Base-by-base conservation (phyloP, 2,797 vertebrate species). In the Peromyscus nudipes region DNA sequence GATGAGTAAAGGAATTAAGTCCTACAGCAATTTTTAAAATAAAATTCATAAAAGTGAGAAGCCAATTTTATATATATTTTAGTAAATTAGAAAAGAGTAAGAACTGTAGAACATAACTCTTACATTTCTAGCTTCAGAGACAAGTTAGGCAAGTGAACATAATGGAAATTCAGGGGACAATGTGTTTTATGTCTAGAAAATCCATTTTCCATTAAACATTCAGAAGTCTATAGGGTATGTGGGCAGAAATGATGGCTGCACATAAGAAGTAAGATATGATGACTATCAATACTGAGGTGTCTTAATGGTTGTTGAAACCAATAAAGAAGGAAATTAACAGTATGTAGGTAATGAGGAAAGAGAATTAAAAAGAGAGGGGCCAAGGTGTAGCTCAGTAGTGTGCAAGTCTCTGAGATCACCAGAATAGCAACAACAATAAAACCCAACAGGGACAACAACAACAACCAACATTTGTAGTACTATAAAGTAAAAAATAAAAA, bases 41-140 rank as follows among this genome's bases (percentile, higher is more conserved):
- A 52, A 57, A 96, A 93, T 65, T 84, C 40, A 86, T 31, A 87
- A 75, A 73, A 83, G 46, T 90, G n/a, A 46, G 43, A 93, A 89
- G 83, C 16, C 37, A 60, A n/a, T 52, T 95, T 83, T 83, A 88
- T 95, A 62, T 2, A 81, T 19, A 37, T 65, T n/a, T 94, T 52
- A 94, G 37, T 25, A 75, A 80, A 90, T 23, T 64, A 81, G 25
- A 71, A 81, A 91, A 86, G n/a, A 55, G 23, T 69, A 31, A 87
- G 67, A 81, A 86, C 49, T 2, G 29, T 21, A 40, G 34, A 69
- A 92, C 73, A 23, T n/a, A 62, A 86, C 83, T 93, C 37, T 84
- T 77, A 37, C 4, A 62, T 94, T 92, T 92, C 62, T 43, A 85
- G 25, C 64, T 92, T 89, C 85, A 91, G 73, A 94, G 46, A 71